phyloP scores from a whole-genome alignment of 1,140 invertebrate species.

The Microvelia longipes region DNA sequence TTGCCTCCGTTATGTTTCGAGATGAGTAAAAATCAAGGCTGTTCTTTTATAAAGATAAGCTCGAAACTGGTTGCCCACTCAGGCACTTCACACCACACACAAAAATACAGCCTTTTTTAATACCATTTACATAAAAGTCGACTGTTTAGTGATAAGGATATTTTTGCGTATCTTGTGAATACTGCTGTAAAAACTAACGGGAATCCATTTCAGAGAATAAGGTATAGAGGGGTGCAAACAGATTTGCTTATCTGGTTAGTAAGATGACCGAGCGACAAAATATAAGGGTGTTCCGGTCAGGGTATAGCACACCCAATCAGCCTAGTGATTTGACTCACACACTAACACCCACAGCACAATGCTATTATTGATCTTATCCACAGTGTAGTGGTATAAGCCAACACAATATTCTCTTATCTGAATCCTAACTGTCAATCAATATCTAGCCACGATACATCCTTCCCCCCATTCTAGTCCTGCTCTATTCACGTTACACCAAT shows the following conservation, averaged over 20 bases:
- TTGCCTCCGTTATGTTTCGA: not conserved
- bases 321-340: not conserved
- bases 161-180: not conserved
- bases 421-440: not conserved
- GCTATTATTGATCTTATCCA: not conserved
- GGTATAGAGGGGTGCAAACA: not conserved
- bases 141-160: not conserved
- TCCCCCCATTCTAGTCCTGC: not conserved
- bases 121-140: not conserved
- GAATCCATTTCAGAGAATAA: not conserved
- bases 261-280: not conserved
- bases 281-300: not conserved
- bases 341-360: not conserved
- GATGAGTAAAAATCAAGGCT: not conserved
- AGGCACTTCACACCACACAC: not conserved
- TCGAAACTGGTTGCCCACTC: not conserved
- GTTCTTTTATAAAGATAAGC: not conserved
- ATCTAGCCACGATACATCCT: not conserved
- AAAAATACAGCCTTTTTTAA: not conserved
- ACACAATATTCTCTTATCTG: not conserved
- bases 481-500: not conserved
- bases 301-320: not conserved
- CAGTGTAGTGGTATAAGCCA: not conserved
- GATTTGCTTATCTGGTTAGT: not conserved
- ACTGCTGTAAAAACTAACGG: not conserved